phyloP scores from a whole-genome alignment of 2,797 vertebrate species.

The Mormyrops boulengeri region DNA sequence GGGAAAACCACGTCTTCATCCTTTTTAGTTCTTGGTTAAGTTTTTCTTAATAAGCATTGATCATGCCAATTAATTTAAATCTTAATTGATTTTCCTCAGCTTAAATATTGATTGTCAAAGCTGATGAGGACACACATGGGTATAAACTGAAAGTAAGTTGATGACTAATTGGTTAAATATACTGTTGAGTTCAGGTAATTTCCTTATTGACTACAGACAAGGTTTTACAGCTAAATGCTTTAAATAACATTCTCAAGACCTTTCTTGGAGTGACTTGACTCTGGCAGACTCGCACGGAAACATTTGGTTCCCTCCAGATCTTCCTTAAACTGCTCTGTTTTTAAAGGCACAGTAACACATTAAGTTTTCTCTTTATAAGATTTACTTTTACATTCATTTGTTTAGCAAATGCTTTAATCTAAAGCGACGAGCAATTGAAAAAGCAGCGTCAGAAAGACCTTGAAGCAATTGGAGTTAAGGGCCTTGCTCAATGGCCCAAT shows the following conservation, averaged over 20 bases:
- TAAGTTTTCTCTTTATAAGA: background rate
- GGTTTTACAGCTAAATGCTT: background rate
- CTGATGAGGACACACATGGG: background rate
- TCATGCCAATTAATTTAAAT: conserved; percentile 25
- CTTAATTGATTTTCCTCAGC: conserved; percentile 23
- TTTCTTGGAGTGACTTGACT: background rate
- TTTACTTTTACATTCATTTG: background rate
- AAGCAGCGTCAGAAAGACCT: background rate
- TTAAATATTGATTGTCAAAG: conserved; percentile 19
- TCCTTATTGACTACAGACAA: background rate
- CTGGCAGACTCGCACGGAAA: background rate
- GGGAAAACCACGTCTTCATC: background rate
- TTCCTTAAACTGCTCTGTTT: background rate
- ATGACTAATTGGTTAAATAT: background rate
- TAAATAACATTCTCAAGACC: background rate
- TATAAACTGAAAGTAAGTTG: background rate
- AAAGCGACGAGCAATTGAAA: background rate
- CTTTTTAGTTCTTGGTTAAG: background rate
- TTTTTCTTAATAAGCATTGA: background rate
- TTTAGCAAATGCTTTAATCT: background rate
- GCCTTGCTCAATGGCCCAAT: background rate
- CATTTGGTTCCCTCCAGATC: background rate
- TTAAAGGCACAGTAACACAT: background rate
- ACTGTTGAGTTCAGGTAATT: background rate
- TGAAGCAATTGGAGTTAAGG: background rate